Percentiles rank a stretch among this genome's conserved stretches.
These are phyloP conservation scores for Esox niger DNA, from an alignment of 2,113 vertebrate genomes.

Conservation along the genomic window DNA sequence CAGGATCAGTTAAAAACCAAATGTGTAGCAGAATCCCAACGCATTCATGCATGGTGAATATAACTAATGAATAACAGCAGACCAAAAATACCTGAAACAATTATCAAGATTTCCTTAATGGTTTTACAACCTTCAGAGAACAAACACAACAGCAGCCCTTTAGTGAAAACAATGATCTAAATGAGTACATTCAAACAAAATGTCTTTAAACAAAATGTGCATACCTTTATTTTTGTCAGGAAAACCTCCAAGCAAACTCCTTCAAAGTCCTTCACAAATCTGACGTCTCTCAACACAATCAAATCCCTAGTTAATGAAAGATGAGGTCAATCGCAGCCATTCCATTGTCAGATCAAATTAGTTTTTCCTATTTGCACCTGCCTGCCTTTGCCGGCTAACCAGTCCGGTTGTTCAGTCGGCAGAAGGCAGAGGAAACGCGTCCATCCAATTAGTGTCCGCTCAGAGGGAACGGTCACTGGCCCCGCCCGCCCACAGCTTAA, in stretches of 20 bases:
- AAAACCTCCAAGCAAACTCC: background rate
- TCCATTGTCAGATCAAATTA: conserved; percentile 2
- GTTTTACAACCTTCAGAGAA: background rate
- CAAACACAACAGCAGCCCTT: background rate
- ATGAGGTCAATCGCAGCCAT: background rate
- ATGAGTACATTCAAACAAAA: background rate
- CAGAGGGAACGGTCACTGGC: background rate
- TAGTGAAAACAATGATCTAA: background rate
- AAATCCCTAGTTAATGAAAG: background rate
- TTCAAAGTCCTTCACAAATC: conserved; percentile 1
- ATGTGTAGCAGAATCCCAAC: background rate
- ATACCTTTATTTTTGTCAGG: conserved; percentile 14
- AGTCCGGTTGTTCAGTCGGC: background rate
- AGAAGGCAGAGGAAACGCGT: conserved; percentile 7
- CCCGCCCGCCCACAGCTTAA: background rate
- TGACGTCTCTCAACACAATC: conserved; percentile 2
- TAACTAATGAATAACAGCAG: background rate
- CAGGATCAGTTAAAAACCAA: background rate
- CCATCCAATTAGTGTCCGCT: conserved; percentile 23
- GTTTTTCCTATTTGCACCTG: background rate
- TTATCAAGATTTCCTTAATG: background rate
- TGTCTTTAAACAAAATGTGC: background rate
- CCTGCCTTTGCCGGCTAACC: background rate
- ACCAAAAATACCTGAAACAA: background rate
- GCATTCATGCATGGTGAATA: background rate